Evolutionary conservation across 2,113 vertebrate genomes (phyloP).

Genomic region (Gadus macrocephalus): DNA sequence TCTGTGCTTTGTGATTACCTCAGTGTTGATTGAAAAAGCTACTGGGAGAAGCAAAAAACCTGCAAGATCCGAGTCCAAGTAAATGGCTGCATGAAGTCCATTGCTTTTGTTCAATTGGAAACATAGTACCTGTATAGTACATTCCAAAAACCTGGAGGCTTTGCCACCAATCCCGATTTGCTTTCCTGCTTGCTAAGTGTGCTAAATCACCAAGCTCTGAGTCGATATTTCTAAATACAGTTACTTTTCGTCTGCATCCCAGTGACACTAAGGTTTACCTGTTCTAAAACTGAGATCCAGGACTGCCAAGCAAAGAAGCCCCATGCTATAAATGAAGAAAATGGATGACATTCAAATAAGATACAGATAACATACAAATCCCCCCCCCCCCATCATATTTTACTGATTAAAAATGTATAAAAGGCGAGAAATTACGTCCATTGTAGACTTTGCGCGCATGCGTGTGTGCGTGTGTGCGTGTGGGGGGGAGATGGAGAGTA

Average conservation of each 20-base stretch:
- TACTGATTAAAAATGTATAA: conserved; percentile 62
- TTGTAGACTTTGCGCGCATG: conserved; percentile 34
- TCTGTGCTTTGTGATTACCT: no score
- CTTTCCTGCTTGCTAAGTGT: background rate
- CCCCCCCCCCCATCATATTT: conserved; percentile 53
- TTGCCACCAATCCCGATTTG: no score
- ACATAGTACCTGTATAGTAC: no score
- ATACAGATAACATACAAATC: background rate
- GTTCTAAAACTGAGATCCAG: conserved; percentile 40
- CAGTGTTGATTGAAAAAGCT: no score
- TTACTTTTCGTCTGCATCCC: conserved; percentile 29
- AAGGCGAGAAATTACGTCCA: conserved; percentile 52
- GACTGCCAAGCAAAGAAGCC: conserved; percentile 20
- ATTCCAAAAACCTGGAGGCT: no score
- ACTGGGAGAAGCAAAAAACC: no score
- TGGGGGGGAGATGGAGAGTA: conserved; percentile 3
- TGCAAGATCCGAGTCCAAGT: no score
- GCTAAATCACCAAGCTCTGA: conserved; percentile 5
- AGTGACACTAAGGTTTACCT: conserved; percentile 33
- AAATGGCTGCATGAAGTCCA: no score
- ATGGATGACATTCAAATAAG: conserved; percentile 38
- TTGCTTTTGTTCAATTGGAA: no score
- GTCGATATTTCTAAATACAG: conserved; percentile 26
- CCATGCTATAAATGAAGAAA: conserved; percentile 30
- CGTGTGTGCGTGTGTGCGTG: background rate